phyloP scores from a whole-genome alignment of 2,797 vertebrate species.

The Scleropages formosus region DNA sequence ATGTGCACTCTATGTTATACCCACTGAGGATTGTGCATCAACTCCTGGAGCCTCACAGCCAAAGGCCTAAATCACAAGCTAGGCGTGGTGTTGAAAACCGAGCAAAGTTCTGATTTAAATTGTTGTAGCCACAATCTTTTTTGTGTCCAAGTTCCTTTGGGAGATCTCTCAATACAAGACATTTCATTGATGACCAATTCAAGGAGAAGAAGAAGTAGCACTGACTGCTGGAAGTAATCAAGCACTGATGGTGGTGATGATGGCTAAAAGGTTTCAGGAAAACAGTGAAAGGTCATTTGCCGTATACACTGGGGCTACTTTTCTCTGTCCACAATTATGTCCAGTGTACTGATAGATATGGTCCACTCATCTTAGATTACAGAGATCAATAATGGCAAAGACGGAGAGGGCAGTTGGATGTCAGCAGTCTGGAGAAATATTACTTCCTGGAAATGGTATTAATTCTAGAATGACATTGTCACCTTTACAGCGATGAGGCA shows the following conservation, averaged over 20 bases:
- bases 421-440: no score
- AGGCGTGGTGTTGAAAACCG: background rate
- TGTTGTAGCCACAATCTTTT: background rate
- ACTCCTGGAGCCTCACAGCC: background rate
- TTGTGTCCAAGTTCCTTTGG: no score
- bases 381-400: background rate
- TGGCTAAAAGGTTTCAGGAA: background rate
- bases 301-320: background rate
- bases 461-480: background rate
- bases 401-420: background rate
- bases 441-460: background rate
- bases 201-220: background rate
- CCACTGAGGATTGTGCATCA: no score
- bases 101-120: background rate
- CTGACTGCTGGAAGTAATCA: slow-evolving; percentile 7
- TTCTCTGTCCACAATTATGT: background rate
- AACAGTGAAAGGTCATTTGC: background rate
- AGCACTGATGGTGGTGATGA: background rate
- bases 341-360: background rate
- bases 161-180: no score
- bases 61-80: background rate
- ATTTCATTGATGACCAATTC: background rate
- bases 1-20: no score
- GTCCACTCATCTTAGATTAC: slow-evolving; percentile 6
- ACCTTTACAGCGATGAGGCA: background rate